Evolutionary conservation across 2,113 vertebrate genomes (phyloP), one percentile per base, ranked within the genome.

Genomic region (Salvelinus namaycush): DNA sequence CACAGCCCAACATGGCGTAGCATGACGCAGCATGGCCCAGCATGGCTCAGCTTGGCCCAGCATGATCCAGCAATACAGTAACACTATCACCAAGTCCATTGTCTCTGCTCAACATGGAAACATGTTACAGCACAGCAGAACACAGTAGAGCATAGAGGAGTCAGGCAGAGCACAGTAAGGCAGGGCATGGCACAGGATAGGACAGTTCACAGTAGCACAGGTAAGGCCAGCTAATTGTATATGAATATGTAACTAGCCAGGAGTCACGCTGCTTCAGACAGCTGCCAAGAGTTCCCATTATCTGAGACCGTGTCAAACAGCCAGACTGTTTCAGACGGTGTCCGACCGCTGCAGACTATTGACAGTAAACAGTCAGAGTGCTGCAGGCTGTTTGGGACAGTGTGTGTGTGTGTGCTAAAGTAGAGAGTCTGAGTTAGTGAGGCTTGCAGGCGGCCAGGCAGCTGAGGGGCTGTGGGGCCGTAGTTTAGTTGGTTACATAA

Each of bases 401-500:
- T 54, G 4, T 80, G 69, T 9, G 4, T 9, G 4, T 20, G 18
- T 62, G 59, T 62, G 66, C 1, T 27, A 18, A 27, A 31, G 66
- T 18, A 27, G 26, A 31, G 27, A 16, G 26, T 68, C 26, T 27
- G 66, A 68, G 13, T 68, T 29, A 31, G 66, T 29, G 64, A 4
- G 26, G 20, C n/a, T 11, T n/a, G n/a, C 62, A 11, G n/a, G 57
- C 18, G 14, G 29, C 8, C 8, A 26, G 66, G 16, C n/a, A 13
- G 71, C 51, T 13, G 26, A 11, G 62, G 22, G 18, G 62, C 22
- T n/a, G 20, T 44, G 62, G 39, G 67, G 49, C 68, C 57, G 70
- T 24, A 54, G 51, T 54, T 54, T 54, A 18, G 3, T 54, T 54
- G 77, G 70, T 92, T 92, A 89, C 80, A 78, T 91, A 92, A 91